These are phyloP conservation scores for Pterobdella sp. DNA, from an alignment of 2,888 invertebrate species.

Conservation along the genomic window DNA sequence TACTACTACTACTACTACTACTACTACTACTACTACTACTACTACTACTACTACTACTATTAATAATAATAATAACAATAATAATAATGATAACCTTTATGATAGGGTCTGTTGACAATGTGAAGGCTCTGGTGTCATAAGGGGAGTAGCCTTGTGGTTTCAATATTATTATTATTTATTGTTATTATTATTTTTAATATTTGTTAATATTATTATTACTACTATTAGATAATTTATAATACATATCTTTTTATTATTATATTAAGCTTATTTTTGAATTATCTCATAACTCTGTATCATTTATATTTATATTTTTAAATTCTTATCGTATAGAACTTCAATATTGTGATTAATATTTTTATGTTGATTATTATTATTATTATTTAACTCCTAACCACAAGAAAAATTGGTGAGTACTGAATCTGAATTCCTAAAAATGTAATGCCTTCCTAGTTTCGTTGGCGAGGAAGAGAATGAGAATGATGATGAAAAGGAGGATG, in stretches of 20 bases:
- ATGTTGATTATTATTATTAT: too few species aligned
- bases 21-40: slow-evolving; percentile 19
- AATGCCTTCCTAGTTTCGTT: neutral
- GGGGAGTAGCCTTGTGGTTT: neutral
- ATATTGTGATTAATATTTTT: too few species aligned
- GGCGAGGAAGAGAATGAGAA: slow-evolving; percentile 10
- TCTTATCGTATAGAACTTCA: too few species aligned
- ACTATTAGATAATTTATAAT: neutral
- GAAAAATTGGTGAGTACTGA: slow-evolving; percentile 17
- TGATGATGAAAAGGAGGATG: slow-evolving; percentile 23
- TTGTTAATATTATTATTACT: neutral
- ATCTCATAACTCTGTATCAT: too few species aligned
- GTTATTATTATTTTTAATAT: too few species aligned
- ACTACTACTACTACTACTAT: slow-evolving; percentile 14
- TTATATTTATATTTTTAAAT: too few species aligned
- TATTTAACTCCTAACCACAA: slow-evolving; percentile 9
- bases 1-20: slow-evolving; percentile 15
- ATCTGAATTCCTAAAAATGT: slow-evolving; percentile 25
- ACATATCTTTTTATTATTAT: too few species aligned
- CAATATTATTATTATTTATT: too few species aligned
- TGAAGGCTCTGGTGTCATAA: neutral
- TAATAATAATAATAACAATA: slow-evolving; percentile 20
- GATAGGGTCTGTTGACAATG: neutral
- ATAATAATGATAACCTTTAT: slow-evolving; percentile 15
- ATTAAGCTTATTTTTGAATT: too few species aligned